A percentile compares a stretch with the other conserved stretches of the same genome.
Conservation (phyloP, 2,888 invertebrate species). For the Drosophila trichaetosa region DNA sequence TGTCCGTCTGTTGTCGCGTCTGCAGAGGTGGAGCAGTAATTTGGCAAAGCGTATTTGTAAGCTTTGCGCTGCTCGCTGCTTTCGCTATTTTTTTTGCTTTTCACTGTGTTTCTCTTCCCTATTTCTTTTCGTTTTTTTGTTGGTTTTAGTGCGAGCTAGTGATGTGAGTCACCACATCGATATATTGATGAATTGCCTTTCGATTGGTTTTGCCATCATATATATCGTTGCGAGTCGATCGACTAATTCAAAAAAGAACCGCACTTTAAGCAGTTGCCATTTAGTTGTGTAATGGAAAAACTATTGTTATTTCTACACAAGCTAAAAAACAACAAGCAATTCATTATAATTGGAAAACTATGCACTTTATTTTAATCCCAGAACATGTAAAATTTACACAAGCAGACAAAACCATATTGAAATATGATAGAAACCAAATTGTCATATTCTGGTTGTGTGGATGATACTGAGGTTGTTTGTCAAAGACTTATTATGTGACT, state of each 20-base stretch:
- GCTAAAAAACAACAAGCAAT: not conserved
- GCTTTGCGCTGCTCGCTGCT: conserved; percentile 37
- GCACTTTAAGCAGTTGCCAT: not conserved
- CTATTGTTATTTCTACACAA: not conserved
- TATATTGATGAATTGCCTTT: conserved; percentile 3
- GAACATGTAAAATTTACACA: not conserved
- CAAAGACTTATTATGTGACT: not conserved
- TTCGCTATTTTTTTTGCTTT: conserved; percentile 36
- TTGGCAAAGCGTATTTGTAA: conserved; percentile 29
- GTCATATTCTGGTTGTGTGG: not conserved
- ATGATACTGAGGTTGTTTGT: not conserved
- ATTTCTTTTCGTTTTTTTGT: conserved; percentile 23
- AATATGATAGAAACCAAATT: not conserved
- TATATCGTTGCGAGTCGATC: conserved; percentile 10
- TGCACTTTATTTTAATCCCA: not conserved
- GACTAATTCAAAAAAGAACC: not conserved
- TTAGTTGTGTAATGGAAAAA: not conserved
- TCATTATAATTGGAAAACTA: not conserved
- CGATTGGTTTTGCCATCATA: not conserved
- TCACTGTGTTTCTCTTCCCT: conserved; percentile 41
- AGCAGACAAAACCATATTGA: not conserved
- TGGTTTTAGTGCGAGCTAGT: conserved; percentile 38
- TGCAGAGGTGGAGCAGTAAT: conserved; percentile 23
- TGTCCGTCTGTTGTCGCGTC: conserved; percentile 12
- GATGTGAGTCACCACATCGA: conserved; percentile 29